Base-by-base conservation (phyloP, 1,140 invertebrate genomes). In the Aphaenogaster floridana region DNA sequence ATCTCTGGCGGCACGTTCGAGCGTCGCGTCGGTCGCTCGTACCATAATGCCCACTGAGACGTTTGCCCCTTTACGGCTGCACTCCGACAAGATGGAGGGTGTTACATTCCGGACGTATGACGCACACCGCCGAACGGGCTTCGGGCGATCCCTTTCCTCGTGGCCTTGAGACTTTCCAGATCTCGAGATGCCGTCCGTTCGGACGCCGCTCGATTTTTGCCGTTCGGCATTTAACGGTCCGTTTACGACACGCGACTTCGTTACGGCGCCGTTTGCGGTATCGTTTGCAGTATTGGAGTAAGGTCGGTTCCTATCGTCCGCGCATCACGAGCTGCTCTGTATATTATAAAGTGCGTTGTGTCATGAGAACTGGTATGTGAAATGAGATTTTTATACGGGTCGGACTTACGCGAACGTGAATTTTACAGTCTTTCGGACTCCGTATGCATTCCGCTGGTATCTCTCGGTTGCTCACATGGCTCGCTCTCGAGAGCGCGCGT, bases 101-200 rank as follows among this genome's bases (percentile, higher is more conserved):
- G 92, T 94, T 94, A 92, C 93, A 94, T 94, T 94, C 93, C 93
- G 91, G 86, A 91, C 89, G 89, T 92, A 93, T 94, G 94, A 94
- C 93, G 94, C 93, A 94, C 91, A 71, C 92, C 88, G 79, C 50
- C 63, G 59, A 92, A 78, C 57, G 42, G 86, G 90, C 91, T 90
- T 85, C 85, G 81, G 87, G 89, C 92, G 88, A 92, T 91, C 92
- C 91, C 89, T 89, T 86, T 89, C 69, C 66, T 78, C 4, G 88
- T 86, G 81, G 28, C 45, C 78, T 86, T 86, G 72, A 79, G 48
- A 48, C 87, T 63, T 80, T 87, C 81, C 85, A 90, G 68, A 86
- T 85, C 81, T 84, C 83, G 64, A 69, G 48, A 61, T 61, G 69
- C 74, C 54, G 74, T 21, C 54, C 45, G 68, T 57, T 80, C 74